These are phyloP conservation scores for Chitala chitala DNA, from an alignment of 2,113 vertebrate species.

Conservation along the genomic window DNA sequence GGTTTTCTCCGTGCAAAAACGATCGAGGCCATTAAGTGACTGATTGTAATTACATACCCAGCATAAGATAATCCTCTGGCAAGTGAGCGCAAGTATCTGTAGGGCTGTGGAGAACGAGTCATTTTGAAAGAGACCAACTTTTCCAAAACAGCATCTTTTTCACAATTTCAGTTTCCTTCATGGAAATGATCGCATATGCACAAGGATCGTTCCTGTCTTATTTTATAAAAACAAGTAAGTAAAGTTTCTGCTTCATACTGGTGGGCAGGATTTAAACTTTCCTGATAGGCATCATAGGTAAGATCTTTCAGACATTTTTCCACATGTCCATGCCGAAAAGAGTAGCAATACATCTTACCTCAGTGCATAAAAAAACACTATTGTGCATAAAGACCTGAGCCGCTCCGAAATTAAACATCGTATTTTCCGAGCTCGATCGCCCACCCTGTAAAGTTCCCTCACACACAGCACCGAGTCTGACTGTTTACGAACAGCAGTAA, in stretches of 20 bases:
- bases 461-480: conserved; percentile 37
- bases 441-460: conserved; percentile 13
- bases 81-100: background rate
- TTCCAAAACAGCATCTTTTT: background rate
- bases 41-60: background rate
- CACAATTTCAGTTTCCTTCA: background rate
- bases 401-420: conserved; percentile 53
- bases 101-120: background rate
- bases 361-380: too few species aligned
- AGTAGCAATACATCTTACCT: too few species aligned
- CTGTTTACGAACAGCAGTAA: conserved; percentile 58
- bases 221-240: background rate
- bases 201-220: background rate
- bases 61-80: background rate
- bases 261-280: background rate
- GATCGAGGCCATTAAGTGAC: background rate
- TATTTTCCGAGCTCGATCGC: conserved; percentile 43
- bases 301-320: too few species aligned
- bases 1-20: conserved; percentile 13
- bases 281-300: too few species aligned
- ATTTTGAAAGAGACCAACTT: background rate
- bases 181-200: background rate
- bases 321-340: too few species aligned
- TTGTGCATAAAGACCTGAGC: too few species aligned
- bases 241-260: background rate